A percentile compares a stretch with the other conserved stretches of the same genome.
Conservation (phyloP, 1,140 invertebrate species). For the Protaetia brevitarsis region DNA sequence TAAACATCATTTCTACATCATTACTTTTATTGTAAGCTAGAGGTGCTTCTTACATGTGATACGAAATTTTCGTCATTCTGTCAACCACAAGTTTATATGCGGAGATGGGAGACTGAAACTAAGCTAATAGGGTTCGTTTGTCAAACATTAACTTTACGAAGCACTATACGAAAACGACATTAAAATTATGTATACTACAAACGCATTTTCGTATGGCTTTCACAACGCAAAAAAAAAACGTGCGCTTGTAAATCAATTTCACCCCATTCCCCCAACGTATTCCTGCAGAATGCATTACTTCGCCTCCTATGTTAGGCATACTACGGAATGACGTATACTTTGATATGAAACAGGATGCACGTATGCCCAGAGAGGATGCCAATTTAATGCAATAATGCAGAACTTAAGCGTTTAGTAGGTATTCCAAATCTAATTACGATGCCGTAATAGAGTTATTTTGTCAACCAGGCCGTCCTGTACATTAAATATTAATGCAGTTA, state of each 20-base stretch:
- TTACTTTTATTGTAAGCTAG: too few relatives aligned
- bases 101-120: too few relatives aligned
- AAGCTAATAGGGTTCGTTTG: too few relatives aligned
- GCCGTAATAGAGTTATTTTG: neutral
- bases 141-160: too few relatives aligned
- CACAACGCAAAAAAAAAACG: neutral
- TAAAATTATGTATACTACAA: neutral
- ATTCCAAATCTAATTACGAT: neutral
- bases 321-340: neutral
- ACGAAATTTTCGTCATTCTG: too few relatives aligned
- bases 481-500: conserved; percentile 16
- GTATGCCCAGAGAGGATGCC: neutral
- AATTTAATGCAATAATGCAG: conserved; percentile 11
- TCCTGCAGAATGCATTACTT: conserved; percentile 7
- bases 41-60: too few relatives aligned
- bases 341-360: neutral
- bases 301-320: neutral
- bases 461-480: neutral
- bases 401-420: conserved; percentile 14
- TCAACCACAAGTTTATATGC: too few relatives aligned
- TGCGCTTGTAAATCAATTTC: neutral
- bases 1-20: too few relatives aligned
- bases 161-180: too few relatives aligned
- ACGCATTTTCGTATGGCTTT: neutral
- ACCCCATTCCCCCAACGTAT: neutral